These are phyloP conservation scores for Champsocephalus esox DNA, from an alignment of 2,797 vertebrate species.

Conservation along the genomic window DNA sequence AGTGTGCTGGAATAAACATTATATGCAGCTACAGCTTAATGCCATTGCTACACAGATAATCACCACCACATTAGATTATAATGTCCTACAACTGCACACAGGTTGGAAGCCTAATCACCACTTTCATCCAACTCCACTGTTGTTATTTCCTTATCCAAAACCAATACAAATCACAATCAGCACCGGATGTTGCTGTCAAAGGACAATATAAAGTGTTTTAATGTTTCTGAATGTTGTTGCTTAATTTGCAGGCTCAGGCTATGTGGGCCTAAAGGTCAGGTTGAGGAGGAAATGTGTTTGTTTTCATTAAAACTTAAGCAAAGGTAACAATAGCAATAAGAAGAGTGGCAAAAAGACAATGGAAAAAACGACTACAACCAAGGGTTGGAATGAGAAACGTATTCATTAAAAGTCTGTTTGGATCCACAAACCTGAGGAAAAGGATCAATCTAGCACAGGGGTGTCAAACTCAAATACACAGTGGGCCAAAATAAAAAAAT, in stretches of 20 bases:
- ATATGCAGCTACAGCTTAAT: not conserved
- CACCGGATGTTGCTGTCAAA: not conserved
- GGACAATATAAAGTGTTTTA: not conserved
- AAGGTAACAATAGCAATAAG: not conserved
- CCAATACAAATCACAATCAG: not conserved
- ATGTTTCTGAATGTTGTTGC: not conserved
- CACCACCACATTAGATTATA: constrained; percentile 2
- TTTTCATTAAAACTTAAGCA: not conserved
- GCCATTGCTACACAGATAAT: not conserved
- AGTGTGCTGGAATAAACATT: constrained; percentile 5
- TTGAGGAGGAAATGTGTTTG: constrained; percentile 12
- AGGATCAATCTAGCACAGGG: too few species aligned
- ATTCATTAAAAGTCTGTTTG: not conserved
- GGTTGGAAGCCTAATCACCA: constrained; percentile 12
- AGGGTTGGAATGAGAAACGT: not conserved
- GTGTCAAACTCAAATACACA: too few species aligned
- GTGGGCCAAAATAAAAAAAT: too few species aligned
- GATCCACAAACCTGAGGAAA: not conserved
- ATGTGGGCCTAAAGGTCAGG: not conserved
- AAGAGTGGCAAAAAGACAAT: not conserved
- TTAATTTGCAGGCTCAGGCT: constrained; percentile 16
- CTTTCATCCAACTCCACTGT: constrained; percentile 1
- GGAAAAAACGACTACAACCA: constrained; percentile 1
- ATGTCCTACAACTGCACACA: constrained; percentile 9
- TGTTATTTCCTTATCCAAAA: not conserved